Conservation (phyloP, 2,888 invertebrate genomes). For the Lobophora halterata region DNA sequence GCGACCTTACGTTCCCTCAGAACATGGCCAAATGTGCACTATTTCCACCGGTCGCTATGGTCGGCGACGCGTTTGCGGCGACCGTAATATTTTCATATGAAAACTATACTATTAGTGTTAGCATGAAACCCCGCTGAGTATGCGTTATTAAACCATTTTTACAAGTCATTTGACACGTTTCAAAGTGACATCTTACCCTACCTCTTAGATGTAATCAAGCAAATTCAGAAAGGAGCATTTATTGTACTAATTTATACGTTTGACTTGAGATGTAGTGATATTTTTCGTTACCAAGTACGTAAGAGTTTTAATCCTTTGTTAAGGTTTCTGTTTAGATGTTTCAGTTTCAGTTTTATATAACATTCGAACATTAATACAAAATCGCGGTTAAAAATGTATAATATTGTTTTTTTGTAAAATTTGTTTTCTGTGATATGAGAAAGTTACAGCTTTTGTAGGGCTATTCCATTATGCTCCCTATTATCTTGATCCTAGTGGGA, state of each 20-base stretch:
- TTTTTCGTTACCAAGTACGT: conserved; percentile 70
- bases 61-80: too few species aligned
- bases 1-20: too few species aligned
- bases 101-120: too few species aligned
- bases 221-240: conserved; percentile 56
- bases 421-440: conserved; percentile 58
- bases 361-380: conserved; percentile 20
- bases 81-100: too few species aligned
- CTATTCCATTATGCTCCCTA: too few species aligned
- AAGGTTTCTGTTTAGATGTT: conserved; percentile 44
- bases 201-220: conserved; percentile 51
- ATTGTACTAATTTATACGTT: conserved; percentile 44
- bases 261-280: conserved; percentile 60
- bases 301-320: conserved; percentile 55
- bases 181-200: conserved; percentile 39
- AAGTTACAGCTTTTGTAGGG: conserved; percentile 48
- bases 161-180: conserved; percentile 1
- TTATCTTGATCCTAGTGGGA: too few species aligned
- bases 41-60: too few species aligned
- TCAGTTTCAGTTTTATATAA: conserved; percentile 39
- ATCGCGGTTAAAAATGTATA: too few species aligned
- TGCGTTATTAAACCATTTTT: too few species aligned
- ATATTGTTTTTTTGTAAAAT: conserved; percentile 48
- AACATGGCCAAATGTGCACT: too few species aligned
- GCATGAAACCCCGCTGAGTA: too few species aligned